Base-by-base conservation (phyloP, 2,888 invertebrate species). In the Bombylius discolor region DNA sequence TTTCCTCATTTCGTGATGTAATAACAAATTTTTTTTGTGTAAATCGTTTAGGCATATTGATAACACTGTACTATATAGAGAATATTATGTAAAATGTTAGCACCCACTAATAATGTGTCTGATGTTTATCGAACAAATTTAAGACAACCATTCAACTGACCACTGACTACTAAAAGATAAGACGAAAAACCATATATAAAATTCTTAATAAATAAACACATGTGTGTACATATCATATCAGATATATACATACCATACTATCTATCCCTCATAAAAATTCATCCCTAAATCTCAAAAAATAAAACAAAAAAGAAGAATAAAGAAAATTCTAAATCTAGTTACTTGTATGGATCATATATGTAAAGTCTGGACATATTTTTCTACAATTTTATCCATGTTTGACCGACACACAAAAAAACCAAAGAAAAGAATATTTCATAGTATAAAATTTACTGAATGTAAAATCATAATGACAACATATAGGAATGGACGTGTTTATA, bases 191-290 rank as follows among this genome's bases (percentile, higher is more conserved):
- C 23, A 23, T 23, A 23, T 23, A 23, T 23, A 23, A 23, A 23
- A 23, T 23, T 23, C 23, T 23, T 23, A 2, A 23, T 23, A 23
- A 23, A 23, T 23, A 23, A 23, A 23, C 23, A 23, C 23, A 23
- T 23, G 23, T 23, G 23, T 23, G 23, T 23, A 23, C 23, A 23
- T 23, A 23, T 23, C 23, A 23, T 23, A 23, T 23, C 23, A 23
- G 23, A 23, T 23, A 23, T 2, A 23, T 23, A 23, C 61, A 62
- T 60, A 39, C 7, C 39, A 39, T 9, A 23, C 23, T 23, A 23
- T 65, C n/a, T n/a, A 62, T 65, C 62, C 63, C 63, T 65, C 65
- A 65, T 65, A 65, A 64, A 65, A 65, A 65, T 64, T 62, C 64
- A 64, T 63, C 64, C 65, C 64, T 56, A 49, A 47, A 14, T 13